phyloP scores from a whole-genome alignment of 2,888 invertebrate species.

The Scaptodrosophila latifasciaeformis region DNA sequence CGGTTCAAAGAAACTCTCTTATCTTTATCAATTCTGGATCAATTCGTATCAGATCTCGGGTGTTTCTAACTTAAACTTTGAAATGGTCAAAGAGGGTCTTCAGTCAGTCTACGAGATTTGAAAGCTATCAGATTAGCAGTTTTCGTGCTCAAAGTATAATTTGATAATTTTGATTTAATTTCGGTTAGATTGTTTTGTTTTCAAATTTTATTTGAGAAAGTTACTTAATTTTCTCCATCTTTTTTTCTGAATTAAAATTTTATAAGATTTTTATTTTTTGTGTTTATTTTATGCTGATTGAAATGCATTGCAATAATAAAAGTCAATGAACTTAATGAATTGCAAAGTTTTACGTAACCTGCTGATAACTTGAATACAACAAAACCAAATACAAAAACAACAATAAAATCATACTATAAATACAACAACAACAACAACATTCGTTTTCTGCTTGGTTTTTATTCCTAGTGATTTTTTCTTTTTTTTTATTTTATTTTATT shows the following conservation, averaged over 20 bases:
- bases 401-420: neutral
- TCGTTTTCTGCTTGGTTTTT: neutral
- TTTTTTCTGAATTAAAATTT: neutral
- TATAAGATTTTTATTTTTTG: neutral
- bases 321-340: constrained; percentile 19
- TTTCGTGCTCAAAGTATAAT: too few species aligned
- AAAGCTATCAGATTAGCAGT: too few species aligned
- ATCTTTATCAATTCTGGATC: too few species aligned
- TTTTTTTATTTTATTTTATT: neutral
- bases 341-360: constrained; percentile 9
- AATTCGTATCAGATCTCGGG: too few species aligned
- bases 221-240: too few species aligned
- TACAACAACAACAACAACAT: neutral
- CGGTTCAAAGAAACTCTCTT: too few species aligned
- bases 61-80: too few species aligned
- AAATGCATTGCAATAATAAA: neutral
- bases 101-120: too few species aligned
- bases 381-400: neutral
- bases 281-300: neutral
- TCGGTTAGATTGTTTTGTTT: too few species aligned
- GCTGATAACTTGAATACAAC: constrained; percentile 1
- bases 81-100: too few species aligned
- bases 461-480: neutral
- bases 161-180: too few species aligned
- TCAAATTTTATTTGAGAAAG: too few species aligned